These are phyloP conservation scores for Brachyptera risi DNA, from an alignment of 2,888 invertebrate species.

Conservation along the genomic window DNA sequence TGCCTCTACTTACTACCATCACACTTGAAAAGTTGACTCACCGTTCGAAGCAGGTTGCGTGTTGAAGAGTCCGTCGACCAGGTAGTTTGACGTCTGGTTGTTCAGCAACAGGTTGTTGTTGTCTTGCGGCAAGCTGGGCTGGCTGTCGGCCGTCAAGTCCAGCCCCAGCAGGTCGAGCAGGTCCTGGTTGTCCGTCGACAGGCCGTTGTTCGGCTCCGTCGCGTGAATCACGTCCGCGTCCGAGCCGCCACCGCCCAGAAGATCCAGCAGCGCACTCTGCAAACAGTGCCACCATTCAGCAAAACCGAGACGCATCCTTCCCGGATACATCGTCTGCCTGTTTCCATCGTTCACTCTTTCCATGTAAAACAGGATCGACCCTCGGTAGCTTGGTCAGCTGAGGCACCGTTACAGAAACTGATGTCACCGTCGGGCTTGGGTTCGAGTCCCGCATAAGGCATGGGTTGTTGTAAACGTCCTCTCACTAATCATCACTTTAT, in stretches of 20 bases:
- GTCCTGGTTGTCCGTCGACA: constrained; percentile 60
- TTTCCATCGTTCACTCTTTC: no score
- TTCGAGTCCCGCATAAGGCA: no score
- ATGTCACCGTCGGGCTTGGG: no score
- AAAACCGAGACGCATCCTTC: no score
- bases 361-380: not conserved
- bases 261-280: constrained; percentile 80
- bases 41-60: constrained; percentile 23
- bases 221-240: constrained; percentile 38
- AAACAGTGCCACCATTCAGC: no score
- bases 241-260: constrained; percentile 70
- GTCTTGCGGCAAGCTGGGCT: constrained; percentile 38
- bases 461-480: no score
- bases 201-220: constrained; percentile 41
- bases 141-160: constrained; percentile 32
- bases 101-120: constrained; percentile 40
- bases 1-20: no score
- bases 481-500: no score
- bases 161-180: constrained; percentile 77
- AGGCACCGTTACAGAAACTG: no score
- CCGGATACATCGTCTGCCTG: no score
- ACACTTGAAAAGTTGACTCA: no score
- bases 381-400: no score
- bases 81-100: constrained; percentile 46
- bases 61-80: constrained; percentile 59